These are phyloP conservation scores for Garra rufa DNA, from an alignment of 2,113 vertebrate genomes.

Conservation along the genomic window DNA sequence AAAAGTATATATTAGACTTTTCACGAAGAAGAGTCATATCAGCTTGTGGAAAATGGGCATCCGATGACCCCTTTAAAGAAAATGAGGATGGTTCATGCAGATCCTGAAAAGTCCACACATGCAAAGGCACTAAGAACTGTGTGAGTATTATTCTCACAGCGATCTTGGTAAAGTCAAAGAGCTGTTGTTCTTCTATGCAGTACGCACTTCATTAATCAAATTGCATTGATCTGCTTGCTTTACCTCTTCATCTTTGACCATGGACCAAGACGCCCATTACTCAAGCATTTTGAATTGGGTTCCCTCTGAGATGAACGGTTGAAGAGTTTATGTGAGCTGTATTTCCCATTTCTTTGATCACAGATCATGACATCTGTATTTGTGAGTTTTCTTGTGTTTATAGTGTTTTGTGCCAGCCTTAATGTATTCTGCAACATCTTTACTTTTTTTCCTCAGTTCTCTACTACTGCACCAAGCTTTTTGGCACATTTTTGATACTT, in stretches of 20 bases:
- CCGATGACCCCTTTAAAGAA: too few relatives aligned
- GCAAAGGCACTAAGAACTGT: neutral
- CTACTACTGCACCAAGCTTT: neutral
- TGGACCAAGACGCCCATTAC: neutral
- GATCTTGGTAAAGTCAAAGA: neutral
- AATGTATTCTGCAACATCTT: conserved; percentile 15
- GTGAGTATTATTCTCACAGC: neutral
- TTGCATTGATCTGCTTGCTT: conserved; percentile 2
- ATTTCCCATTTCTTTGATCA: neutral
- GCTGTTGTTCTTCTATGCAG: conserved; percentile 18
- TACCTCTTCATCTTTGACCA: neutral
- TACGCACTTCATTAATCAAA: neutral
- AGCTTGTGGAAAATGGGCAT: too few relatives aligned
- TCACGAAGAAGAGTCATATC: too few relatives aligned
- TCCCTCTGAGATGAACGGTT: neutral
- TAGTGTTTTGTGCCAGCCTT: conserved; percentile 32
- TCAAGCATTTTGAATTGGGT: neutral
- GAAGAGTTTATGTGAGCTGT: conserved; percentile 18
- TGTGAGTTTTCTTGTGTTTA: conserved; percentile 2
- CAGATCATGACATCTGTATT: neutral
- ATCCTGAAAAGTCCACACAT: neutral
- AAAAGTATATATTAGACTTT: too few relatives aligned
- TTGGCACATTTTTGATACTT: neutral
- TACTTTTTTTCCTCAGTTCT: neutral
- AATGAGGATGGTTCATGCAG: neutral